Evolutionary conservation across 1,140 invertebrate species (phyloP).

Genomic region (Ceratina australensis): DNA sequence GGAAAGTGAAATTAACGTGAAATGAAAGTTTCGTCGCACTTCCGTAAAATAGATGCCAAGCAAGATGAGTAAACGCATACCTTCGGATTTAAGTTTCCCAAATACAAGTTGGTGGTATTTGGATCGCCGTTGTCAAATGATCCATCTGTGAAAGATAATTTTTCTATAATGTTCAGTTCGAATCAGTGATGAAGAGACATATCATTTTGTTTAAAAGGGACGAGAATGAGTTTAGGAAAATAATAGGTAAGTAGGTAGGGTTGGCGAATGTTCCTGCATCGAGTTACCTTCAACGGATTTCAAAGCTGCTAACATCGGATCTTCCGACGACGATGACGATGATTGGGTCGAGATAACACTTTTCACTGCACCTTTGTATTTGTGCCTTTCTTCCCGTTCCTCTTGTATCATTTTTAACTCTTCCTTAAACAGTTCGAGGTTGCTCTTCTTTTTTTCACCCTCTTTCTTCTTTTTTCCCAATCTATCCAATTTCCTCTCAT

Average conservation of each 20-base stretch:
- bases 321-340: conserved; percentile 54
- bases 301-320: conserved; percentile 76
- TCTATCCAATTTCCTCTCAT: conserved; percentile 83
- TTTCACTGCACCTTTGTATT: conserved; percentile 87
- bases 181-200: no score
- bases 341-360: conserved; percentile 70
- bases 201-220: no score
- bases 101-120: conserved; percentile 98
- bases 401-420: conserved; percentile 97
- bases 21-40: no score
- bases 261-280: not conserved
- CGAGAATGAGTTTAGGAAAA: no score
- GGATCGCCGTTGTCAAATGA: conserved; percentile 97
- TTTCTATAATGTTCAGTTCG: conserved; percentile 15
- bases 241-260: no score
- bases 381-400: conserved; percentile 97
- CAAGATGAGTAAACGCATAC: conserved; percentile 78
- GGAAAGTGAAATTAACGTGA: no score
- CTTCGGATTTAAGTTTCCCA: conserved; percentile 98
- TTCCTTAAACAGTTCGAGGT: conserved; percentile 98
- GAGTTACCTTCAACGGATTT: conserved; percentile 76
- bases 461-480: conserved; percentile 90
- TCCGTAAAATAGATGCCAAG: no score
- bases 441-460: conserved; percentile 96
- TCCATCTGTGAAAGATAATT: conserved; percentile 78